Evolutionary conservation across 1,140 invertebrate genomes (phyloP), one percentile per base, ranked within the genome.

Genomic region (Mamestra configurata): DNA sequence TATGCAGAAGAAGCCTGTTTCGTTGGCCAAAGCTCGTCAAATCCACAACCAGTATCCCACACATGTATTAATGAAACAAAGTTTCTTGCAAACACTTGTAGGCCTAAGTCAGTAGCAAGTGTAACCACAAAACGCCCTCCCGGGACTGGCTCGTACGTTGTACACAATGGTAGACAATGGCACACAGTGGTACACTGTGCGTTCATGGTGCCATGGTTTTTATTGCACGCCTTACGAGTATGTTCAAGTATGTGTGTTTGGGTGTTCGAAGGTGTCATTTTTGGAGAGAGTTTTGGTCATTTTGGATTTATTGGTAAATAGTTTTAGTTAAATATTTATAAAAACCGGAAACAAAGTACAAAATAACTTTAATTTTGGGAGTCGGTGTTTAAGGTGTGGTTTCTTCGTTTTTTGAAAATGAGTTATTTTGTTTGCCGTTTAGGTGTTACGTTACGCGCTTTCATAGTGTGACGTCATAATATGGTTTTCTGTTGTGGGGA

Each of bases 51-150:
- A 55, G 84, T 86, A 51, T 71, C 49, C 64, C 80, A 55, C 43
- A 37, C 31, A 71, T 15, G 61, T 80, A 81, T 84, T 83, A 84
- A 82, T 84, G 80, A 82, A 81, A 81, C 83, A 88, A 89, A 88
- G 82, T 89, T 90, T 76, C 27, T 40, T 80, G 73, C 37, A 75
- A 86, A 82, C 87, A 85, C 82, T 83, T 88, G 86, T 88, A 86
- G 85, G 87, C 84, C 77, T 73, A 79, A 71, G 83, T 84, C 82
- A 88, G 80, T 86, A 84, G 76, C 80, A 76, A 87, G 86, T 82
- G 85, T 82, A 80, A 86, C 89, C 88, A 80, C 88, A 89, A 86
- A 91, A 87, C 83, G 84, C 85, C 80, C 88, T 84, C 82, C 24
- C 20, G 84, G 83, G 84, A 77, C 1, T 31, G 31, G 61, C 24